Evolutionary conservation across 2,797 vertebrate genomes (phyloP), one percentile per base, ranked within the genome.

Genomic region (Macropus fuliginosus): DNA sequence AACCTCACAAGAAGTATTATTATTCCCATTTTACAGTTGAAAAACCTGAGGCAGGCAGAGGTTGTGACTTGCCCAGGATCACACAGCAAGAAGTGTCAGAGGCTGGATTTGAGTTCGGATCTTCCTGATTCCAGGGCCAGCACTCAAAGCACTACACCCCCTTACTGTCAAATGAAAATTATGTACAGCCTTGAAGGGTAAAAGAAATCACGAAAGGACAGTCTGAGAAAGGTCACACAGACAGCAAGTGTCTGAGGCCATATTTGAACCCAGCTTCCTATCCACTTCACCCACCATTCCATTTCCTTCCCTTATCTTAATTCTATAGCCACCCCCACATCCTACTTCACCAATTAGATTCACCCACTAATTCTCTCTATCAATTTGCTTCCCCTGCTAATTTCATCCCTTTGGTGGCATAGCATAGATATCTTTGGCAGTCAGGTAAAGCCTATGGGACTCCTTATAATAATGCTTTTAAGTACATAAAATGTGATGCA

Each of bases 201-300:
- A 93, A 92, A 95, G 40, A 14, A 91, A 90, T 91, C 91, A 94
- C 8, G 28, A 90, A 91, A 94, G 31, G 50, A 74, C n/a, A 92
- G 0, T 54, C 11, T 95, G 91, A 56, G 34, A 66, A 54, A 81
- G 66, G 16, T 40, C n/a, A 81, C n/a, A 40, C n/a, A 74, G 6
- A 16, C 40, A 8, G n/a, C n/a, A n/a, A n/a, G 3, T n/a, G 3
- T 21, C 16, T 8, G 66, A 40, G n/a, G 66, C 6, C n/a, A 9
- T 21, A 40, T 40, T 40, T 40, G 66, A 40, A 9, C 34, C 62
- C 34, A n/a, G 62, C 14, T 18, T 16, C 9, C 34, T 13, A 31
- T n/a, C 62, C 62, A 66, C 62, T 66, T 66, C 34, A n/a, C 62
- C 16, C 13, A 34, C 13, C 13, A 6, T 66, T 18, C 34, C n/a